Conservation (phyloP, 2,888 invertebrate species). For the Celastrina argiolus region DNA sequence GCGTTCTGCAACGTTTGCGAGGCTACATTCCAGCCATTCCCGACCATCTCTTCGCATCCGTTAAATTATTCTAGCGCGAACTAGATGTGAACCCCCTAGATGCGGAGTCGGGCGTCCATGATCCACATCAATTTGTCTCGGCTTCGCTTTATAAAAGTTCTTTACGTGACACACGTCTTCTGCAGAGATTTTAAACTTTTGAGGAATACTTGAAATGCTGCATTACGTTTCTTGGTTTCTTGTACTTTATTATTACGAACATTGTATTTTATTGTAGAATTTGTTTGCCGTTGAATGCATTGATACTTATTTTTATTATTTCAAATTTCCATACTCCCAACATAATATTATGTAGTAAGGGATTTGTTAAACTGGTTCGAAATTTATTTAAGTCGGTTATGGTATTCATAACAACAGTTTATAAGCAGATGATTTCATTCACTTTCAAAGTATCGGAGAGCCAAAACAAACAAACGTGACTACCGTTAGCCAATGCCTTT, state of each 20-base stretch:
- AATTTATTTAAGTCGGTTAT: background rate
- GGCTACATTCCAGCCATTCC: conserved; percentile 59
- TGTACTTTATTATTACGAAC: background rate
- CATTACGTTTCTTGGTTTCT: background rate
- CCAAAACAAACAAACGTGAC: conserved; percentile 32
- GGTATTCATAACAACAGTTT: conserved; percentile 14
- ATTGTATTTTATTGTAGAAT: no score
- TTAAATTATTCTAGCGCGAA: conserved; percentile 17
- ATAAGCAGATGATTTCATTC: conserved; percentile 19
- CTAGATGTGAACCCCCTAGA: conserved; percentile 2
- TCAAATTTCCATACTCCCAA: background rate
- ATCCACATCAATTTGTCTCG: background rate
- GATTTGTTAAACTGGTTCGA: background rate
- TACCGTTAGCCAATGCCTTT: conserved; percentile 27
- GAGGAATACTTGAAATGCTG: background rate
- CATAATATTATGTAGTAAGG: no score
- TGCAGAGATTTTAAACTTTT: background rate
- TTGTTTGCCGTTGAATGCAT: background rate
- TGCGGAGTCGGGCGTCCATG: background rate
- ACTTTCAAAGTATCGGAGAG: conserved; percentile 30
- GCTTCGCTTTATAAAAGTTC: background rate
- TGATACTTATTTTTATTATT: background rate
- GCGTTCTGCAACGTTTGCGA: conserved; percentile 48
- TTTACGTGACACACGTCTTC: background rate
- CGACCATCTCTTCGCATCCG: conserved; percentile 21